These are phyloP conservation scores for Nasonovia ribisnigri DNA, from an alignment of 2,888 invertebrate genomes.

Conservation along the genomic window DNA sequence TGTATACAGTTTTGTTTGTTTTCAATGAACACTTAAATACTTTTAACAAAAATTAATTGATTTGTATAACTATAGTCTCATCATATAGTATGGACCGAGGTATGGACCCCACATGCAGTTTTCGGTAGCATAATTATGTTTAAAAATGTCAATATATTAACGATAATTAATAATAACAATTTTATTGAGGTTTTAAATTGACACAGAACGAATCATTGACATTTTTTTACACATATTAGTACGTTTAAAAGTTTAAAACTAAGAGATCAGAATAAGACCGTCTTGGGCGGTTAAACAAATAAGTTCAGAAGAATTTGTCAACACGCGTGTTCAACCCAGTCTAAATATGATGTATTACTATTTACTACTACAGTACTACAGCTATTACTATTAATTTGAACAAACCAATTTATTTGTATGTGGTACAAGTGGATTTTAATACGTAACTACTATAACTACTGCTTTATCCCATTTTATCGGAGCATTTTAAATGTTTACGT, in stretches of 20 bases:
- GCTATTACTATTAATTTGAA: constrained; percentile 31
- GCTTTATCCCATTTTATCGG: not conserved
- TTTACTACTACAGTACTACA: not conserved
- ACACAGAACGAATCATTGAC: not conserved
- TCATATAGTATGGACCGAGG: no score
- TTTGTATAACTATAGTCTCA: no score
- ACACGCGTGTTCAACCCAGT: constrained; percentile 44
- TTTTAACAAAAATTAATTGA: not conserved
- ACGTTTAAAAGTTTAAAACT: not conserved
- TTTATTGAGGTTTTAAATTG: not conserved
- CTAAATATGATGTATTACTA: constrained; percentile 13
- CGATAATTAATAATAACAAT: not conserved
- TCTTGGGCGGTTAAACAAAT: constrained; percentile 39
- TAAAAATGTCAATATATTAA: not conserved
- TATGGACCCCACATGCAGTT: not conserved
- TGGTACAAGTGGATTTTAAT: constrained; percentile 1
- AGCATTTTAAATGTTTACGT: not conserved
- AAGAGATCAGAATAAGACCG: not conserved
- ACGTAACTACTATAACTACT: not conserved
- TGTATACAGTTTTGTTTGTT: not conserved
- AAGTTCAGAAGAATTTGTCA: constrained; percentile 33
- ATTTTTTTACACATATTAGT: no score
- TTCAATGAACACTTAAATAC: not conserved
- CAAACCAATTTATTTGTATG: not conserved
- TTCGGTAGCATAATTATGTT: not conserved